Conservation (phyloP, 2,113 vertebrate genomes). For the Perca flavescens region DNA sequence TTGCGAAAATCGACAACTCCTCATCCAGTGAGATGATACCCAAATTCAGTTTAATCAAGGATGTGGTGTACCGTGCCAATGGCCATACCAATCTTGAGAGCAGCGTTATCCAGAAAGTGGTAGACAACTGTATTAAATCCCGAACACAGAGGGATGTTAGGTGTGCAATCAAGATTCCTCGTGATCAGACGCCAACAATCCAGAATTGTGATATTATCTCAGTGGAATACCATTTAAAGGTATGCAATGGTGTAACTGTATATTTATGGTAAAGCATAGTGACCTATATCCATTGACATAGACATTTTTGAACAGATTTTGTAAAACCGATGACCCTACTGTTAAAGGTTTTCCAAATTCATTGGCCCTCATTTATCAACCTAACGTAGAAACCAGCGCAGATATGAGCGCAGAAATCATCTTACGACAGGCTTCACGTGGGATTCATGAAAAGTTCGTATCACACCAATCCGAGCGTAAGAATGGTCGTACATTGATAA, state of each 20-base stretch:
- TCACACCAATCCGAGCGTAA: too few species aligned
- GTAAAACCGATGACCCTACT: background rate
- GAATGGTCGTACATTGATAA: too few species aligned
- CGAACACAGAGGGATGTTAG: constrained; percentile 49
- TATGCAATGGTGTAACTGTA: constrained; percentile 21
- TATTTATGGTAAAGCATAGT: background rate
- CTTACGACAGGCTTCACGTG: too few species aligned
- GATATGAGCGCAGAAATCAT: too few species aligned
- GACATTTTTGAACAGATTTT: background rate
- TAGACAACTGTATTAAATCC: constrained; percentile 45
- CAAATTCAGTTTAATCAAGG: constrained; percentile 71
- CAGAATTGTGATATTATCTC: constrained; percentile 75
- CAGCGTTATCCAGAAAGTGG: constrained; percentile 51
- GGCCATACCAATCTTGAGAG: constrained; percentile 28
- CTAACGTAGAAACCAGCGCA: too few species aligned
- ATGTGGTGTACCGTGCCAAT: constrained; percentile 59
- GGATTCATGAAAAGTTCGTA: too few species aligned
- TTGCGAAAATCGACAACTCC: constrained; percentile 73
- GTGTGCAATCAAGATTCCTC: constrained; percentile 68
- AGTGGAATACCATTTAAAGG: constrained; percentile 80
- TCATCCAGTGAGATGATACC: constrained; percentile 75
- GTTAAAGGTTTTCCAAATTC: background rate
- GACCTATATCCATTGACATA: background rate
- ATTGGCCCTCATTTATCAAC: too few species aligned
- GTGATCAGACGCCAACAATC: constrained; percentile 38